Base-by-base conservation (phyloP, 64 coral and sea anemone genomes). In the Porites australiensis region DNA sequence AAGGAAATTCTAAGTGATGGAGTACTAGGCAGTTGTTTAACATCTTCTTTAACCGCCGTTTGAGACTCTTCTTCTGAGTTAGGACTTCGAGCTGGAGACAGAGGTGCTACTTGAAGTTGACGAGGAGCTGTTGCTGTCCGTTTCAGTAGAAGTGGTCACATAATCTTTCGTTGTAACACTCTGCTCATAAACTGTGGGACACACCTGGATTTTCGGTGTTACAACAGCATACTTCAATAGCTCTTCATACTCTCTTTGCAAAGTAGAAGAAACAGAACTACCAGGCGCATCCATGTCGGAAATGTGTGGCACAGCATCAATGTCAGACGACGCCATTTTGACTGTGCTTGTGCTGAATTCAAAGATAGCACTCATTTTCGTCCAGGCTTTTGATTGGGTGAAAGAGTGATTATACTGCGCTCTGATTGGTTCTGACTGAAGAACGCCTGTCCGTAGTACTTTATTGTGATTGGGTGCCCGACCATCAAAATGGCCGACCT, bases 241-340 rank as follows among this genome's bases (percentile, higher is more conserved):
- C 70, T 99, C 98, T 88, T 99, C 98, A 61, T 99, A 99, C 62
- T 99, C 98, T 70, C 88, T 96, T 91, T 96, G 98, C 18, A 99
- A 45, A 53, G 98, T 92, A 70, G 94, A 96, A 54, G 98, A 99
- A 57, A 99, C 98, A 59, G 98, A 99, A 79, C 98, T 99, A 50
- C 98, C 98, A 45, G 91, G 91, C 58, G 97, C 96, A 90, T 99
- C 94, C 21, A 90, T 88, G 70, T 89, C 97, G 13, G 97, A 95
- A 64, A 99, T 64, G 74, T 91, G 73, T 18, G 97, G 97, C 23
- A 92, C 72, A 54, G 97, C 96, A 63, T 90, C 90, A 60, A 3
- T 43, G 6, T 99, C 97, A 12, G 81, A 96, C 6, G 86, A 61
- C 11, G 96, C 92, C 93, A 93, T 95, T 68, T 83, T 89, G 10